Evolutionary conservation across 1,140 invertebrate species (phyloP).

Genomic region (Drosophila melanica): DNA sequence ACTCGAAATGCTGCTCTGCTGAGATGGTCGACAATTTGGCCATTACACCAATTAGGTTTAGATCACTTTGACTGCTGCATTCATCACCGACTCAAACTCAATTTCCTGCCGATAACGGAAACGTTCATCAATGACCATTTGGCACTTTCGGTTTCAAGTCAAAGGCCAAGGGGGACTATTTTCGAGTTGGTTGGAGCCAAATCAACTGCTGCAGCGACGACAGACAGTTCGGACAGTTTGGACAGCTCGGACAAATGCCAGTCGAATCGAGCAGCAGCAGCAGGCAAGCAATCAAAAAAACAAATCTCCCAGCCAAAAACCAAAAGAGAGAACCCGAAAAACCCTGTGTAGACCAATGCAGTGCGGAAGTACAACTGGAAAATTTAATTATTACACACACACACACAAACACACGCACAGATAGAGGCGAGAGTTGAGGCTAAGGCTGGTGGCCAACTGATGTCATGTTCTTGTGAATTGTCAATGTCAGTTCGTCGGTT

Average conservation of each 20-base stretch:
- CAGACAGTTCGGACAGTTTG: background rate
- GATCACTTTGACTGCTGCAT: conserved; percentile 15
- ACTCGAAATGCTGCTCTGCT: background rate
- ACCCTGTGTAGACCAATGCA: conserved; percentile 21
- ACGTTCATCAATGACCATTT: conserved; percentile 71
- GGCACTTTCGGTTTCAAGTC: conserved; percentile 69
- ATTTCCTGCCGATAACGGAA: conserved; percentile 69
- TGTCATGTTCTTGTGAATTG: conserved; percentile 67
- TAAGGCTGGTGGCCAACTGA: conserved; percentile 25
- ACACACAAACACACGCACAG: conserved; percentile 13
- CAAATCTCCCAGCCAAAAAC: background rate
- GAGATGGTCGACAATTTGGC: conserved; percentile 13
- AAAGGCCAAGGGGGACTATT: conserved; percentile 31
- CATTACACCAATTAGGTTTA: conserved; percentile 32
- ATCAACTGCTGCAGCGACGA: conserved; percentile 47
- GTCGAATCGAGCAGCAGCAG: background rate
- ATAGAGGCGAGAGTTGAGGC: background rate
- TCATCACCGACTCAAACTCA: conserved; percentile 50
- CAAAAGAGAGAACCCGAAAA: conserved; percentile 7
- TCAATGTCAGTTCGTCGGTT: conserved; percentile 61
- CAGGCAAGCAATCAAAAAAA: conserved; percentile 11
- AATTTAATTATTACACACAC: conserved; percentile 73
- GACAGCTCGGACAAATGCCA: conserved; percentile 18
- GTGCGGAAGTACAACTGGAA: conserved; percentile 68
- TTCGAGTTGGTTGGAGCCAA: conserved; percentile 58